A percentile compares a stretch with the other conserved stretches of the same genome.
Conservation (phyloP, 2,888 invertebrate genomes). For the Operophtera brumata region DNA sequence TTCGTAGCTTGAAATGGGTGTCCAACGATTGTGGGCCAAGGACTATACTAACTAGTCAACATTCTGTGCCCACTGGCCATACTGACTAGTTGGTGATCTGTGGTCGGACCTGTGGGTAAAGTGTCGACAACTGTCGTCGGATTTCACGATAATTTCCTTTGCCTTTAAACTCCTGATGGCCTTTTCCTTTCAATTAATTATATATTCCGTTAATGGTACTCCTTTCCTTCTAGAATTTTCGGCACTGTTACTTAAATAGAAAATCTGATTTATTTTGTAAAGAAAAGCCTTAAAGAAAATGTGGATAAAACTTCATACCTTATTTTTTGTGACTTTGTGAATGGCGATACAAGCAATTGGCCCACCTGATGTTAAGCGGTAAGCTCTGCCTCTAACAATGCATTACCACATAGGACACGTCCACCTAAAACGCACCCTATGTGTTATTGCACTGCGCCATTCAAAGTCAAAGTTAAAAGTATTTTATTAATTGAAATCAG, state of each 20-base stretch:
- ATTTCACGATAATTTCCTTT: constrained; percentile 36
- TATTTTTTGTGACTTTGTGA: no score
- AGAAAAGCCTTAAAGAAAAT: background rate
- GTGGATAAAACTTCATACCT: no score
- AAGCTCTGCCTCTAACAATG: no score
- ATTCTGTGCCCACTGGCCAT: constrained; percentile 7
- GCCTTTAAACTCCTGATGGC: constrained; percentile 25
- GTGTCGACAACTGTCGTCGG: constrained; percentile 52
- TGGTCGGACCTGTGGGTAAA: constrained; percentile 33
- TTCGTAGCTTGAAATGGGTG: constrained; percentile 22
- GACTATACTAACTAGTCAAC: constrained; percentile 8
- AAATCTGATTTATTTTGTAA: constrained; percentile 9
- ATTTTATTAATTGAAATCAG: no score
- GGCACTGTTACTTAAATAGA: constrained; percentile 11
- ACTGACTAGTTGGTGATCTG: constrained; percentile 11
- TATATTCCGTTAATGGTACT: constrained; percentile 26
- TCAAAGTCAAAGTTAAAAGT: no score
- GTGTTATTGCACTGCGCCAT: no score
- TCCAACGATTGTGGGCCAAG: constrained; percentile 12
- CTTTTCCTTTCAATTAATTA: constrained; percentile 34
- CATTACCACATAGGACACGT: no score
- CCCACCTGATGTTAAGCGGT: no score
- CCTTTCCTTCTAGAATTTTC: constrained; percentile 14
- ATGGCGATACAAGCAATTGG: no score
- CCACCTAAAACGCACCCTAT: no score